A percentile compares a stretch with the other conserved stretches of the same genome.
phyloP scores from a whole-genome alignment of 2,113 vertebrate genomes.

The Phaetusa simplex region DNA sequence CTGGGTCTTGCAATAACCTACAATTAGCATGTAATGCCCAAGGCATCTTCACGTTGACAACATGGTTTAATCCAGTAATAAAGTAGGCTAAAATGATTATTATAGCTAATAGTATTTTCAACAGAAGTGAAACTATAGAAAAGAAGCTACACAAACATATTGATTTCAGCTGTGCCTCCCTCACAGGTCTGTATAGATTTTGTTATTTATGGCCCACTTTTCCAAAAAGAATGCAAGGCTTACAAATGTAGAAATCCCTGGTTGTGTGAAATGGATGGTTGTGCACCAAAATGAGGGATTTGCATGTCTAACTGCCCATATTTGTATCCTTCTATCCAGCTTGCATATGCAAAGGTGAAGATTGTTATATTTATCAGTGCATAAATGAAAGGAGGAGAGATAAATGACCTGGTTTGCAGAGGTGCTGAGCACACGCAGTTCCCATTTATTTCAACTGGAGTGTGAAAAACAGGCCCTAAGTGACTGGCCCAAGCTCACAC shows the following conservation, averaged over 20 bases:
- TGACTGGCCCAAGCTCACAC: slow-evolving; percentile 38
- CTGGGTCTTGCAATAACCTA: neutral
- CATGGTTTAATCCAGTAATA: neutral
- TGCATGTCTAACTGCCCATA: slow-evolving; percentile 14
- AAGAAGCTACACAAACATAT: neutral
- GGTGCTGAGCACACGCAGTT: slow-evolving; percentile 47
- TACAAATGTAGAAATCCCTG: neutral
- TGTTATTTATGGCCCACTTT: neutral
- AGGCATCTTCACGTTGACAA: neutral
- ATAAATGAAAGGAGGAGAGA: slow-evolving; percentile 39
- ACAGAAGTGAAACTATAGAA: neutral
- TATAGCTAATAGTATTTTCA: neutral
- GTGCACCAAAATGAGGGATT: slow-evolving; percentile 29
- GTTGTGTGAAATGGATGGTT: neutral
- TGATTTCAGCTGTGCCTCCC: neutral
- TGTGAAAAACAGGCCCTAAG: slow-evolving; percentile 59
- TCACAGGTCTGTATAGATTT: neutral
- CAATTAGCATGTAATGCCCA: neutral
- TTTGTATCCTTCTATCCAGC: neutral
- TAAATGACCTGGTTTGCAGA: slow-evolving; percentile 50
- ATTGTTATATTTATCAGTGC: slow-evolving; percentile 33
- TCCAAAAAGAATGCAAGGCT: neutral
- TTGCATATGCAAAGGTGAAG: neutral
- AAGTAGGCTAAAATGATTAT: neutral
- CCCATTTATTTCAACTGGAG: slow-evolving; percentile 55